Evolutionary conservation across 2,888 invertebrate genomes (phyloP).

Genomic region (Ophion slaviceki): DNA sequence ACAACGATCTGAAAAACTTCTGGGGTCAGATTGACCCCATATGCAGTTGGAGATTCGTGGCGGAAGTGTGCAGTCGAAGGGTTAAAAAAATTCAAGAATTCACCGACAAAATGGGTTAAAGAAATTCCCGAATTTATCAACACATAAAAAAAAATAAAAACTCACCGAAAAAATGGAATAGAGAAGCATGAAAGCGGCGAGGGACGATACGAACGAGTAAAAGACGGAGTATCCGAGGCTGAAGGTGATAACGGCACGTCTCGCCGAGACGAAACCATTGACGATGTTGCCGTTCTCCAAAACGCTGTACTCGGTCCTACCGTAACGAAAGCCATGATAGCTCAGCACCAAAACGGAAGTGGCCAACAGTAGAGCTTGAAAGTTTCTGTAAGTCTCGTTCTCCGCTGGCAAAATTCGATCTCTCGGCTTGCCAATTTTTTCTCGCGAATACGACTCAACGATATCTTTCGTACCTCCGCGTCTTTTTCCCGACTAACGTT

Average conservation of each 20-base stretch:
- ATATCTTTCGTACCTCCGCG: constrained; percentile 47
- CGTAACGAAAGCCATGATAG: constrained; percentile 72
- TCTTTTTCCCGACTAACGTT: constrained; percentile 54
- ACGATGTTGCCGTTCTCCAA: constrained; percentile 73
- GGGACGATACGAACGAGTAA: constrained; percentile 69
- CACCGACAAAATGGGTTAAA: not conserved
- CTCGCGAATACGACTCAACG: constrained; percentile 55
- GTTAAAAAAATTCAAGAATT: too few relatives aligned
- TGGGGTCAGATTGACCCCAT: too few relatives aligned
- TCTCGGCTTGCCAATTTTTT: constrained; percentile 29
- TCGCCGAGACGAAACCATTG: constrained; percentile 69
- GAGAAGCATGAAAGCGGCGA: constrained; percentile 72
- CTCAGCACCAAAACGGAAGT: constrained; percentile 70
- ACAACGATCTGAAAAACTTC: too few relatives aligned
- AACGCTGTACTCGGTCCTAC: constrained; percentile 72
- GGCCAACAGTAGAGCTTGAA: constrained; percentile 71
- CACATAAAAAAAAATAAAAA: constrained; percentile 1
- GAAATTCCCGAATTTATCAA: not conserved
- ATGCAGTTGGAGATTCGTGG: too few relatives aligned
- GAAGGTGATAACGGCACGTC: constrained; percentile 72
- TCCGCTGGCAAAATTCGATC: constrained; percentile 46
- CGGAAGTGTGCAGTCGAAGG: too few relatives aligned
- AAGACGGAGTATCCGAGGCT: constrained; percentile 74
- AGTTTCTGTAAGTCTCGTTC: constrained; percentile 69
- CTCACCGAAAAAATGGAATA: constrained; percentile 76